Evolutionary conservation across 2,888 invertebrate genomes (phyloP), one percentile per base, ranked within the genome.

Genomic region (Spilarctia lutea): DNA sequence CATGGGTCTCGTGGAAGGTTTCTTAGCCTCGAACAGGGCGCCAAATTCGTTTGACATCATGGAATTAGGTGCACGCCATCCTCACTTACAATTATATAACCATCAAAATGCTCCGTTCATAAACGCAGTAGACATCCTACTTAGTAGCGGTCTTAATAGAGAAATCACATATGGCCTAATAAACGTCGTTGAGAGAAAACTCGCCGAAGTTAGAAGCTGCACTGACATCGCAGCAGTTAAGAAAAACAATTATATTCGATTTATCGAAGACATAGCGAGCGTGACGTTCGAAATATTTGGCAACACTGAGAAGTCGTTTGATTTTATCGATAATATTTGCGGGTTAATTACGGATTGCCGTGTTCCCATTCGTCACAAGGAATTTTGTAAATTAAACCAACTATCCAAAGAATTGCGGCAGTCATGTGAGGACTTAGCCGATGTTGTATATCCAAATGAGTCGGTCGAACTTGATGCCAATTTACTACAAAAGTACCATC

Each of bases 1-100:
- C 0, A 96, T 96, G 90, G 96, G 96, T 18, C 95, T 96, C 0
- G 96, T 97, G 0, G 96, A 97, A 85, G 96, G 96, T n/a, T 97
- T 97, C 83, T 85, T 96, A 11, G 94, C 96, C 16, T 93, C 94
- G 2, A 95, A 95, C 68, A 91, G 95, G 85, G 91, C 95, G 6
- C 96, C 96, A 0, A 95, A 96, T 78, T 95, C 96, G 0, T 94
- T 94, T 65, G 96, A 96, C 73, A 93, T 96, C 8, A 94, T 96
- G 71, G 96, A 96, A 78, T 82, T 96, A 42, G 93, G 94, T 0
- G 89, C 91, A 1, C 89, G 96, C 52, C 96, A 96, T 77, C 94
- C 96, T 8, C 96, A 96, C 76, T 84, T 96, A 45, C 96, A 96
- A 79, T 80, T 96, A 10, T 96, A 96, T 78, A 95, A 90, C 76